Percentiles rank a stretch among this genome's conserved stretches.
phyloP scores from a whole-genome alignment of 2,888 invertebrate genomes.

The Netelia fuscicornis region DNA sequence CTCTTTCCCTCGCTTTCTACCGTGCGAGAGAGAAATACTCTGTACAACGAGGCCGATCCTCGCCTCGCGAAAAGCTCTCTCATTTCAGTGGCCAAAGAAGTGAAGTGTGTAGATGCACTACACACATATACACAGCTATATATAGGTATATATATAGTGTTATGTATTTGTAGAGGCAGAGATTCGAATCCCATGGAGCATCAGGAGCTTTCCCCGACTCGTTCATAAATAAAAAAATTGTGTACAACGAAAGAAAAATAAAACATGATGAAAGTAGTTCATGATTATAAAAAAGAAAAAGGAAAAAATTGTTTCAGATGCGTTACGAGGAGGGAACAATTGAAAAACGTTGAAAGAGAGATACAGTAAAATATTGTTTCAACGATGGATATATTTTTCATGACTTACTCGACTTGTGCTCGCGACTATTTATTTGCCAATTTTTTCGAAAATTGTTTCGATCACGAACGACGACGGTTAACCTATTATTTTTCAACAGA shows the following conservation, averaged over 20 bases:
- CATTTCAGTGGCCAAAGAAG: not conserved
- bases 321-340: not conserved
- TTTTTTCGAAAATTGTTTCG: too few species aligned
- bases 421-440: too few species aligned
- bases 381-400: not conserved
- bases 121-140: not conserved
- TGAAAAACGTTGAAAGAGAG: not conserved
- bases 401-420: not conserved
- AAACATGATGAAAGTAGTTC: too few species aligned
- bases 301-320: not conserved
- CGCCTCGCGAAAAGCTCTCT: constrained; percentile 27
- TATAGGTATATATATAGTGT: not conserved
- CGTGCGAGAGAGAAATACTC: constrained; percentile 1
- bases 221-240: not conserved
- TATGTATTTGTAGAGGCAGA: not conserved
- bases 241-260: too few species aligned
- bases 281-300: not conserved
- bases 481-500: too few species aligned
- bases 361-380: not conserved
- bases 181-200: constrained; percentile 28
- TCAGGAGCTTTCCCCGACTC: constrained; percentile 12
- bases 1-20: constrained; percentile 3
- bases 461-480: too few species aligned
- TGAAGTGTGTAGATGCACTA: not conserved
- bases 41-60: constrained; percentile 39